Conservation (phyloP, 2,888 invertebrate species). For the Torymus aiolomorphi region DNA sequence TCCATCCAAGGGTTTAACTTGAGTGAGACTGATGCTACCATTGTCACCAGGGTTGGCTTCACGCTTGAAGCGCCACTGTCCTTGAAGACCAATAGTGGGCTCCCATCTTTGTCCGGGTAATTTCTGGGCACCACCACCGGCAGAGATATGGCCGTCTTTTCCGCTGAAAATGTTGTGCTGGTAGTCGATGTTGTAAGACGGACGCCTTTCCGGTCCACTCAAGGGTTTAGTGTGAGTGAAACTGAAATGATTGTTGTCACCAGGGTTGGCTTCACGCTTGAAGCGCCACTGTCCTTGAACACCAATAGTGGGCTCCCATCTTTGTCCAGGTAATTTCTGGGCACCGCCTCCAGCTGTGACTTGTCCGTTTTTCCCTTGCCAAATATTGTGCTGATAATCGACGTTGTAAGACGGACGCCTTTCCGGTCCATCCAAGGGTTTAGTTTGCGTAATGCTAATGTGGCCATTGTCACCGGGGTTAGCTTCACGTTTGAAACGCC, state of each 20-base stretch:
- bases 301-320: conserved; percentile 53
- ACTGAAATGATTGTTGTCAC: conserved; percentile 55
- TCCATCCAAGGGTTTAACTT: conserved; percentile 57
- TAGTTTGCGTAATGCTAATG: conserved; percentile 50
- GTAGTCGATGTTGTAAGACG: conserved; percentile 58
- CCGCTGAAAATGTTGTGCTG: conserved; percentile 59
- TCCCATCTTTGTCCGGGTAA: conserved; percentile 33
- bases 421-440: conserved; percentile 58
- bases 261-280: conserved; percentile 17
- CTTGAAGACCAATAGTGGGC: conserved; percentile 57
- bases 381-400: conserved; percentile 60
- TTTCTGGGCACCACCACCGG: conserved; percentile 58
- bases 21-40: conserved; percentile 55
- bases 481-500: conserved; percentile 17
- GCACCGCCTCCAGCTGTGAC: conserved; percentile 59
- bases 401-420: conserved; percentile 59
- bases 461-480: conserved; percentile 51
- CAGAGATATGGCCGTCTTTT: conserved; percentile 58
- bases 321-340: conserved; percentile 48
- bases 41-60: conserved; percentile 41
- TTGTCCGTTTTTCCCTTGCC: conserved; percentile 57
- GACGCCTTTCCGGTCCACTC: conserved; percentile 58
- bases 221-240: conserved; percentile 55
- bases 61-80: conserved; percentile 18
- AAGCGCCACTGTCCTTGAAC: conserved; percentile 35